phyloP scores from a whole-genome alignment of 2,888 invertebrate species.

The Criorhina ranunculi region DNA sequence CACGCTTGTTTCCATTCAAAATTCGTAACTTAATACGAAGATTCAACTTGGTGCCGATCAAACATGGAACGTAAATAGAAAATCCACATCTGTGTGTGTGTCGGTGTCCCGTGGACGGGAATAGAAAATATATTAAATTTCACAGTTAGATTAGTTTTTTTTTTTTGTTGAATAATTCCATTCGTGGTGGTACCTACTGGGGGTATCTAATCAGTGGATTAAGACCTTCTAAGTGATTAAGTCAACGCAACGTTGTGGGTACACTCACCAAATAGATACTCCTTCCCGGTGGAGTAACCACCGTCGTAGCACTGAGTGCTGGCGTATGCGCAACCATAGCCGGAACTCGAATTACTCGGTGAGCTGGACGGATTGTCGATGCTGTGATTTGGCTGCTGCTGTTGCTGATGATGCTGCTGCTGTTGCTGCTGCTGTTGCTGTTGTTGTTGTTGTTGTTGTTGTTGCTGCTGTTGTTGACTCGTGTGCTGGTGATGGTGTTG shows the following conservation, averaged over 20 bases:
- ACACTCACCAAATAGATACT: conserved; percentile 84
- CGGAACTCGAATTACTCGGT: conserved; percentile 81
- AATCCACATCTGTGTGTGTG: conserved; percentile 21
- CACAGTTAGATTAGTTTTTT: conserved; percentile 52
- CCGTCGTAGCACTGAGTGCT: conserved; percentile 79
- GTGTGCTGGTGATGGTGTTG: conserved; percentile 77
- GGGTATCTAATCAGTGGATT: conserved; percentile 59
- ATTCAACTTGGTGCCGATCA: conserved; percentile 8
- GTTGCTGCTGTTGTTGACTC: conserved; percentile 71
- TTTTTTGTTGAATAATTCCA: conserved; percentile 12
- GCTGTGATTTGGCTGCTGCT: conserved; percentile 72
- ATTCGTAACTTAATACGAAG: conserved; percentile 47
- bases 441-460: conserved; percentile 77
- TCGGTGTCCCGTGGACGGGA: not conserved
- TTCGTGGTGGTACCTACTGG: not conserved
- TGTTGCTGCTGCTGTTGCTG: conserved; percentile 69
- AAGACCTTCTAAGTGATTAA: conserved; percentile 65
- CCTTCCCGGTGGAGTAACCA: conserved; percentile 81
- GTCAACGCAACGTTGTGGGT: conserved; percentile 30
- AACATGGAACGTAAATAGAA: conserved; percentile 34
- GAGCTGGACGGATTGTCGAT: conserved; percentile 81
- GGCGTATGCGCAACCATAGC: conserved; percentile 82
- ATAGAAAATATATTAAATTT: conserved; percentile 48
- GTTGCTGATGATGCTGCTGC: conserved; percentile 75
- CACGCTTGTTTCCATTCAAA: conserved; percentile 49